Conservation (phyloP, 2,888 invertebrate genomes). For the Furcula furcula region DNA sequence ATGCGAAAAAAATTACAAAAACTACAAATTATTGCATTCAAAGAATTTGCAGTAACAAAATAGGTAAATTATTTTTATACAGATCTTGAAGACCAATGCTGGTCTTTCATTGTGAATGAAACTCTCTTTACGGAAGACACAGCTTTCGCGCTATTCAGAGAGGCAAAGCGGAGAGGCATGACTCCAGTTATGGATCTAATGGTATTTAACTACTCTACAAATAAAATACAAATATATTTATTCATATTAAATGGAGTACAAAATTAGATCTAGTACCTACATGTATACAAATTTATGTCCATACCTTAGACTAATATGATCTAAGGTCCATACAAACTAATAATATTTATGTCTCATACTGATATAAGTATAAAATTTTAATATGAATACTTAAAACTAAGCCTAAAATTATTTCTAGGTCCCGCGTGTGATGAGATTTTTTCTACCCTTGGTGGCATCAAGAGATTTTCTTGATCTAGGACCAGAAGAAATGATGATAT, state of each 20-base stretch:
- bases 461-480: constrained; percentile 86
- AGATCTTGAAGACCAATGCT: constrained; percentile 89
- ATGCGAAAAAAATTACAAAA: too few relatives aligned
- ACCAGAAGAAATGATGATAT: constrained; percentile 84
- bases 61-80: constrained; percentile 10
- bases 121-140: constrained; percentile 88
- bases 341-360: too few relatives aligned
- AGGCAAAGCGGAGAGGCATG: constrained; percentile 80
- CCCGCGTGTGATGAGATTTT: constrained; percentile 88
- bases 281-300: too few relatives aligned
- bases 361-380: too few relatives aligned
- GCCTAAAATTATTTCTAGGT: constrained; percentile 57
- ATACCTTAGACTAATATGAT: too few relatives aligned
- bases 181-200: constrained; percentile 85
- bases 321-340: too few relatives aligned
- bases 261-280: background rate
- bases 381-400: too few relatives aligned
- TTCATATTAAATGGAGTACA: too few relatives aligned
- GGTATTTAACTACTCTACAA: too few relatives aligned
- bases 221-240: too few relatives aligned
- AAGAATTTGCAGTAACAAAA: background rate
- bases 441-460: constrained; percentile 88
- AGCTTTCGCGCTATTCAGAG: constrained; percentile 85
- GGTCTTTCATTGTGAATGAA: constrained; percentile 87
- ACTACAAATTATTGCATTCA: too few relatives aligned